Conservation (phyloP, 2,113 vertebrate genomes). For the Tragelaphus strepsiceros region DNA sequence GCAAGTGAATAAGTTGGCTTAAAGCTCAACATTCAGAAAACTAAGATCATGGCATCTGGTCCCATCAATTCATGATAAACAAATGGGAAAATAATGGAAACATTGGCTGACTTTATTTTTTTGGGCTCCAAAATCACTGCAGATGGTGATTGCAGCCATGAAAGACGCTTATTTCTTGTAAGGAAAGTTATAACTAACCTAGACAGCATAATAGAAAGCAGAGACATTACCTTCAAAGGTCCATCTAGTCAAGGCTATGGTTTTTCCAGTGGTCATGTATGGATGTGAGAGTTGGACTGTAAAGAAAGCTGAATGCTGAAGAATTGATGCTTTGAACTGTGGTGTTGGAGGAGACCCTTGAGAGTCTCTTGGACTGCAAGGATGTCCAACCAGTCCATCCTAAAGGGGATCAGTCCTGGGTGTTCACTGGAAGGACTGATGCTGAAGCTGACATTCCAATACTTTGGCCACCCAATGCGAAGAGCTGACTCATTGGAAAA, state of each 20-base stretch:
- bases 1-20: neutral
- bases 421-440: neutral
- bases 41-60: neutral
- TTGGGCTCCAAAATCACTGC: neutral
- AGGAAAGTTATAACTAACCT: neutral
- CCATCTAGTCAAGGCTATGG: neutral
- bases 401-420: neutral
- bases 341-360: neutral
- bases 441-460: neutral
- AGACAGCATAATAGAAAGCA: neutral
- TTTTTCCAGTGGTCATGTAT: neutral
- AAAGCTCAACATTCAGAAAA: neutral
- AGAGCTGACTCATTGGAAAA: neutral
- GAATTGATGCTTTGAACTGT: neutral
- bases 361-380: neutral
- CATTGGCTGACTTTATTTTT: neutral
- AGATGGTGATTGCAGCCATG: neutral
- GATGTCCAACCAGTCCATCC: neutral
- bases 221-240: neutral
- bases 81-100: neutral
- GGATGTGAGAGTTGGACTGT: neutral
- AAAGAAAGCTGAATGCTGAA: fast-evolving
- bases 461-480: fast-evolving
- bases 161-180: neutral
- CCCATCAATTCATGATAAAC: neutral